Evolutionary conservation across 2,888 invertebrate genomes (phyloP).

Genomic region (Linnaemya tessellans): DNA sequence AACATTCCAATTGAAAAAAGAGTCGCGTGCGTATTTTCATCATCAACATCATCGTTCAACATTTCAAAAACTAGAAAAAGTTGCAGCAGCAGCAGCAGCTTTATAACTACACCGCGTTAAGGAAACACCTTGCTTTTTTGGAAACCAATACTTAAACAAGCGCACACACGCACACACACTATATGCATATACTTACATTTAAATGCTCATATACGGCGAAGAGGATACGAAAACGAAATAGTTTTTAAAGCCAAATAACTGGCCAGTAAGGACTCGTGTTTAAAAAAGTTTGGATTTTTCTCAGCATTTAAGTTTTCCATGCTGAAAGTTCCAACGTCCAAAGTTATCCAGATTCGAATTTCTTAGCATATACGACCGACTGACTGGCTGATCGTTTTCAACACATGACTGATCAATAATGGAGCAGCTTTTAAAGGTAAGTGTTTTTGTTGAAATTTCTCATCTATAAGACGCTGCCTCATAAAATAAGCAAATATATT

Average conservation of each 20-base stretch:
- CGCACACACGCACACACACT: not conserved
- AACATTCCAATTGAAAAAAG: slow-evolving; percentile 40
- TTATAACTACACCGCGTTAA: slow-evolving; percentile 61
- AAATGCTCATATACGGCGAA: not conserved
- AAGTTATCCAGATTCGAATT: slow-evolving; percentile 10
- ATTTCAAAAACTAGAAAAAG: slow-evolving; percentile 45
- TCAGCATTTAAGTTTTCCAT: slow-evolving; percentile 8
- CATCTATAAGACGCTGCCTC: not conserved
- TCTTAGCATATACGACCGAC: slow-evolving; percentile 14
- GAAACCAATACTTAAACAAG: slow-evolving; percentile 44
- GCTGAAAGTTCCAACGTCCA: slow-evolving; percentile 1
- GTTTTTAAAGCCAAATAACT: slow-evolving; percentile 7
- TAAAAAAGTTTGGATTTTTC: slow-evolving; percentile 12
- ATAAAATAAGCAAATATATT: not conserved
- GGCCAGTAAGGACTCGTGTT: not conserved
- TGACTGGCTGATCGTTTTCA: not conserved
- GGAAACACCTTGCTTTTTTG: slow-evolving; percentile 69
- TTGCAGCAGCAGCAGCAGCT: slow-evolving; percentile 38
- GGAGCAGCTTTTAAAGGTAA: slow-evolving; percentile 58
- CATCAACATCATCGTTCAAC: slow-evolving; percentile 55
- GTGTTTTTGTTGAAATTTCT: slow-evolving; percentile 6
- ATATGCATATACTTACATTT: not conserved
- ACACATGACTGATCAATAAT: slow-evolving; percentile 44
- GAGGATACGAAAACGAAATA: slow-evolving; percentile 19
- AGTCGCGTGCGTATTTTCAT: slow-evolving; percentile 71